Conservation (phyloP, 2,113 vertebrate genomes). For the Microcebus jonahi region DNA sequence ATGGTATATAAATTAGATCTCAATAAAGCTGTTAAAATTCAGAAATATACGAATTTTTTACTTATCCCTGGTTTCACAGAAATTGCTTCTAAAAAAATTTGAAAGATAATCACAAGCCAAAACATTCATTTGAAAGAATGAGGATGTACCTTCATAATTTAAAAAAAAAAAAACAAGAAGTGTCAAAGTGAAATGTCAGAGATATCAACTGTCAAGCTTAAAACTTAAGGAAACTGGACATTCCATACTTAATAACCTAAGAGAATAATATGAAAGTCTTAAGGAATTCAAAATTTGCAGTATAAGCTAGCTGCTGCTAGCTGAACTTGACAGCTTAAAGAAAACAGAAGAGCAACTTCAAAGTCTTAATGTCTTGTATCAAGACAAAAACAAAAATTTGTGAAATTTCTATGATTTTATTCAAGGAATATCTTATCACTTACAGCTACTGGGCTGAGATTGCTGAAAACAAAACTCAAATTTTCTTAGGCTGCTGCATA, state of each 20-base stretch:
- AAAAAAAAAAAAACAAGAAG: too few relatives aligned
- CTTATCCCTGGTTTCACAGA: too few relatives aligned
- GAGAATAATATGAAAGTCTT: constrained; percentile 22
- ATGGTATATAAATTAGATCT: background rate
- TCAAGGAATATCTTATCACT: constrained; percentile 19
- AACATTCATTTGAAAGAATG: too few relatives aligned
- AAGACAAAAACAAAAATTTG: constrained; percentile 24
- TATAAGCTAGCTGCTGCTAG: constrained; percentile 18
- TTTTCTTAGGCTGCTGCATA: background rate
- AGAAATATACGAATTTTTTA: too few relatives aligned
- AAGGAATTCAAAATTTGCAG: background rate
- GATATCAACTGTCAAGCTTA: too few relatives aligned
- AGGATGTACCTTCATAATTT: too few relatives aligned
- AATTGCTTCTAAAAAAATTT: too few relatives aligned
- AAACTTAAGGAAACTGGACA: too few relatives aligned
- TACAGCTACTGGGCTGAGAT: background rate
- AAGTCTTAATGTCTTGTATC: background rate
- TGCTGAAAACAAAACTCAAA: constrained; percentile 33
- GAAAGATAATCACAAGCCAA: too few relatives aligned
- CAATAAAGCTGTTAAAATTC: background rate
- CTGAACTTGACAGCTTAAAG: background rate
- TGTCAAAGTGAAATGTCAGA: too few relatives aligned
- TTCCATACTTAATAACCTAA: too few relatives aligned
- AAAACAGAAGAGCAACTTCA: background rate
- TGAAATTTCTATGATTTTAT: constrained; percentile 19